These are phyloP conservation scores for Paralichthys olivaceus DNA, from an alignment of 2,113 vertebrate species.

Conservation along the genomic window DNA sequence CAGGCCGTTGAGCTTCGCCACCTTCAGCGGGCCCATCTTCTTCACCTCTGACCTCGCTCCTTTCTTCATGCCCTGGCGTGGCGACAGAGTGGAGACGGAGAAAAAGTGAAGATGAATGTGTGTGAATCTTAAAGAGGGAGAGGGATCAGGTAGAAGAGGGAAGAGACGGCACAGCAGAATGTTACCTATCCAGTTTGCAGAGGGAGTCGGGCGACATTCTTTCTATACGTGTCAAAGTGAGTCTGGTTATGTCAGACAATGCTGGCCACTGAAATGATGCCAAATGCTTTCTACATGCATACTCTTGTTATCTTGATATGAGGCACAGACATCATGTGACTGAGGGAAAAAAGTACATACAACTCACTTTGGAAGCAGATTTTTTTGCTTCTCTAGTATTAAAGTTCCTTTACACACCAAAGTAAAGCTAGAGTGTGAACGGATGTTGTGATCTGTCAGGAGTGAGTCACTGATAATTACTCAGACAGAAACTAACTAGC, in stretches of 20 bases:
- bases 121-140: neutral
- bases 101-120: slow-evolving; percentile 5
- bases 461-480: too few species aligned
- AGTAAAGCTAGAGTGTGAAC: too few species aligned
- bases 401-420: too few species aligned
- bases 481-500: too few species aligned
- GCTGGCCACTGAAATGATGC: neutral
- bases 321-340: neutral
- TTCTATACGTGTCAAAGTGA: neutral
- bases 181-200: slow-evolving; percentile 58
- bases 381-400: neutral
- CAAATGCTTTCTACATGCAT: neutral
- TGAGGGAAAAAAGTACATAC: neutral
- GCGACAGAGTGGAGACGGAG: slow-evolving; percentile 12
- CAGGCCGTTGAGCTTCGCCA: slow-evolving; percentile 92
- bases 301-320: neutral
- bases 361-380: accelerated
- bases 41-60: slow-evolving; percentile 86
- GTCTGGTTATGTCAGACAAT: slow-evolving; percentile 7
- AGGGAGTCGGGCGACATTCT: slow-evolving; percentile 41
- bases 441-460: too few species aligned
- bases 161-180: slow-evolving; percentile 48
- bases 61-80: slow-evolving; percentile 93
- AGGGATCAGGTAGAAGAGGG: neutral
- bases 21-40: slow-evolving; percentile 93